These are phyloP conservation scores for Eupithecia tripunctaria DNA, from an alignment of 2,888 invertebrate species.

Conservation along the genomic window DNA sequence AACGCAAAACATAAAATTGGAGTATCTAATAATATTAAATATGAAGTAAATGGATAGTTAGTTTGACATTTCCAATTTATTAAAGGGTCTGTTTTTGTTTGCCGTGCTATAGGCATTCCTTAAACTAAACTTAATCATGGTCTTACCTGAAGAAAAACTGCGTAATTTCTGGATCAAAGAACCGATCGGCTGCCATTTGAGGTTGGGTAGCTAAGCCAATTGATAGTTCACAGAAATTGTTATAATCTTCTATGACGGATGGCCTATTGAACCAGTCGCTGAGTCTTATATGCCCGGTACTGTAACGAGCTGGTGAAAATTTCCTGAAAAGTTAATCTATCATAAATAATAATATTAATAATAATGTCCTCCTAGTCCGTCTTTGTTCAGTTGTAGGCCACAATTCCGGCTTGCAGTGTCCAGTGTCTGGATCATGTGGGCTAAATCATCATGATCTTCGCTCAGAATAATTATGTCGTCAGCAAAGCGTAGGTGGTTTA, in stretches of 20 bases:
- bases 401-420: too few species aligned
- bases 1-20: too few species aligned
- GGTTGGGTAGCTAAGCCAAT: conserved; percentile 38
- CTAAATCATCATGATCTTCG: too few species aligned
- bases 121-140: not conserved
- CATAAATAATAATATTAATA: too few species aligned
- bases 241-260: conserved; percentile 28
- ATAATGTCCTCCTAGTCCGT: too few species aligned
- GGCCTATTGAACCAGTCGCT: conserved; percentile 34
- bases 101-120: too few species aligned
- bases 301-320: conserved; percentile 27
- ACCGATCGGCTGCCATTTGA: conserved; percentile 32
- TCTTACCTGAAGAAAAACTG: conserved; percentile 40
- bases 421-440: too few species aligned
- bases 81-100: not conserved
- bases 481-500: too few species aligned
- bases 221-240: conserved; percentile 28
- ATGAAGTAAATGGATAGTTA: not conserved
- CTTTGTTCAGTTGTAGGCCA: too few species aligned
- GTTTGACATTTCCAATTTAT: not conserved
- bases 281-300: conserved; percentile 14
- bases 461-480: too few species aligned
- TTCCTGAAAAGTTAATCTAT: conserved; percentile 22
- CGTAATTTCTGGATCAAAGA: conserved; percentile 31
- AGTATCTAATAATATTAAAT: too few species aligned